Base-by-base conservation (phyloP, 2,113 vertebrate species). In the Zosterops hypoxanthus region DNA sequence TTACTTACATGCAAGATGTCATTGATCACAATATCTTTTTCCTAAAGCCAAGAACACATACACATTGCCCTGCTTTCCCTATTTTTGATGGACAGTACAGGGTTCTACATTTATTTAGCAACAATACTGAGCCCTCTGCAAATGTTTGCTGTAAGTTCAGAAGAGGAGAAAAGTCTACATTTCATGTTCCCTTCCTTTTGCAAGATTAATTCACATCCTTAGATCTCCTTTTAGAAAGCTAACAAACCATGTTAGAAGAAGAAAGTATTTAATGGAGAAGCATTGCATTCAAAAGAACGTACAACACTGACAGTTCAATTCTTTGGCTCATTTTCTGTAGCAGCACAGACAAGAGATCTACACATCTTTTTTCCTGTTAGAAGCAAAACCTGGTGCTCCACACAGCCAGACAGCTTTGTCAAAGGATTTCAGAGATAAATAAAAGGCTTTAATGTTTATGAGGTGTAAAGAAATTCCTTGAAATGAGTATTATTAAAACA, bases 171-270 rank as follows among this genome's bases (percentile, higher is more conserved):
- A 75, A 90, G 82, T 31, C 72, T 92, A 57, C 84, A 87, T 81
- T 96, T 95, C 70, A 68, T 47, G 23, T 55, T 96, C 94, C 92
- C 90, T 96, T 97, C 89, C 91, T 97, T 91, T 72, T 95, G 84
- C 73, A 93, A 90, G 77, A 63, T 92, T 89, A 90, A 94, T 93
- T 97, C 91, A 94, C 72, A 92, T 90, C 69, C 92, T 94, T 72
- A 82, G 41, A 59, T 73, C 65, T 88, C 63, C 73, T 93, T 95
- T 88, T 60, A 92, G 66, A 96, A 94, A 92, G 63, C 52, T 79
- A 94, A 91, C 44, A 88, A 69, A 82, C 36, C 23, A 41, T 12
- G 31, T 24, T 71, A 78, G 57, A 79, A 93, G n/a, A 31, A 59
- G 46, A 69, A 42, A 44, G 20, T 28, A 17, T 70, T 65, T 64